phyloP scores from a whole-genome alignment of 2,113 vertebrate species.

The Chaenogobius annularis region DNA sequence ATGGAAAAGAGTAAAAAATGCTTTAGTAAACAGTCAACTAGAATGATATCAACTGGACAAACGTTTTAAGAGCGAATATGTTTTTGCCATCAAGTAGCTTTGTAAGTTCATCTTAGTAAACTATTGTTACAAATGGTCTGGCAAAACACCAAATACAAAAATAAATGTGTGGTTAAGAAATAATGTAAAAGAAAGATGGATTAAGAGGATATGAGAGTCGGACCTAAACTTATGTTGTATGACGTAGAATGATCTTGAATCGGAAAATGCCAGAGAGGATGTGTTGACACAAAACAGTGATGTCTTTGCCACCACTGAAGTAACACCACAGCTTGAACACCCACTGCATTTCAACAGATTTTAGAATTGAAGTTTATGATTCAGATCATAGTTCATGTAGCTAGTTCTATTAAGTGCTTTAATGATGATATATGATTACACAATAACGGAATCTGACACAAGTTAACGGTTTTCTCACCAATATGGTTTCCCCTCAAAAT shows the following conservation, averaged over 20 bases:
- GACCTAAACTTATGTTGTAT: not conserved
- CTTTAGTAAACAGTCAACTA: too few species aligned
- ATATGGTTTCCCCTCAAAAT: not conserved
- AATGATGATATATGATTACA: not conserved
- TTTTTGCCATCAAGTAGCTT: too few species aligned
- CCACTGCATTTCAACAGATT: not conserved
- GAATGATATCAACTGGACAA: too few species aligned
- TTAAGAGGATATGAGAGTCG: not conserved
- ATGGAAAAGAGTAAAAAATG: too few species aligned
- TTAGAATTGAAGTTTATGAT: not conserved
- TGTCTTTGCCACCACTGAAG: constrained; percentile 2
- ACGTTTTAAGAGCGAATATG: too few species aligned
- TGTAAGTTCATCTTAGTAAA: too few species aligned
- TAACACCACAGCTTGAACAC: not conserved
- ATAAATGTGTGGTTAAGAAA: not conserved
- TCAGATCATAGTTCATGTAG: not conserved
- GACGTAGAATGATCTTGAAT: not conserved
- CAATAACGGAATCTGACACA: not conserved
- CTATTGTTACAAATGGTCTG: too few species aligned
- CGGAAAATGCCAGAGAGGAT: not conserved
- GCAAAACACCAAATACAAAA: not conserved
- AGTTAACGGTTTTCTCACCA: not conserved
- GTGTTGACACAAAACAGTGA: constrained; percentile 1
- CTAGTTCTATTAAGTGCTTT: not conserved
- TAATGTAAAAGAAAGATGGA: not conserved